These are phyloP conservation scores for Triplophysa bombifrons DNA, from an alignment of 2,797 vertebrate genomes.

Conservation along the genomic window DNA sequence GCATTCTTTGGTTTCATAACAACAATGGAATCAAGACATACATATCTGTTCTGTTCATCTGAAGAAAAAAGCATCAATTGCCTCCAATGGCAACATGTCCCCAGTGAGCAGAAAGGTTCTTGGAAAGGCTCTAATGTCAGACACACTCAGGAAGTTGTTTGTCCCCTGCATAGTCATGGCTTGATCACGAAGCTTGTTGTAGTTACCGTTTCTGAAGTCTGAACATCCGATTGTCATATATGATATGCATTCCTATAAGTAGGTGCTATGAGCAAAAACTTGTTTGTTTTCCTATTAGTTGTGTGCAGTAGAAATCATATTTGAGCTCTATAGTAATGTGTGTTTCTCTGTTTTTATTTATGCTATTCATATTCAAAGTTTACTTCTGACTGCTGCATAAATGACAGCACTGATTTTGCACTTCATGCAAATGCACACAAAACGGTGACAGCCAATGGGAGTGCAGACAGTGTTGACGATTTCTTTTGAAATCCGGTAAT, in stretches of 20 bases:
- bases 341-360: no score
- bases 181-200: conserved; percentile 8
- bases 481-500: neutral
- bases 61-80: conserved; percentile 25
- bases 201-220: conserved; percentile 12
- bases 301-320: neutral
- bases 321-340: neutral
- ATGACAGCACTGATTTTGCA: neutral
- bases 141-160: conserved; percentile 20
- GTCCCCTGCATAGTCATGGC: neutral
- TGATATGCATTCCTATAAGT: neutral
- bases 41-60: conserved; percentile 46
- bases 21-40: conserved; percentile 34
- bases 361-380: no score
- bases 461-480: no score
- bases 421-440: neutral
- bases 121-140: conserved; percentile 35
- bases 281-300: neutral
- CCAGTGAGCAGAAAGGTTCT: conserved; percentile 18
- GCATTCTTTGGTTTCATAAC: conserved; percentile 30
- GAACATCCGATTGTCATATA: neutral
- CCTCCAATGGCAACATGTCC: conserved; percentile 33
- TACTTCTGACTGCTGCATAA: no score
- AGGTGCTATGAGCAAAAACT: neutral
- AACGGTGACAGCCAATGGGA: no score